Base-by-base conservation (phyloP, 2,888 invertebrate species). In the Leptopilina myrica region DNA sequence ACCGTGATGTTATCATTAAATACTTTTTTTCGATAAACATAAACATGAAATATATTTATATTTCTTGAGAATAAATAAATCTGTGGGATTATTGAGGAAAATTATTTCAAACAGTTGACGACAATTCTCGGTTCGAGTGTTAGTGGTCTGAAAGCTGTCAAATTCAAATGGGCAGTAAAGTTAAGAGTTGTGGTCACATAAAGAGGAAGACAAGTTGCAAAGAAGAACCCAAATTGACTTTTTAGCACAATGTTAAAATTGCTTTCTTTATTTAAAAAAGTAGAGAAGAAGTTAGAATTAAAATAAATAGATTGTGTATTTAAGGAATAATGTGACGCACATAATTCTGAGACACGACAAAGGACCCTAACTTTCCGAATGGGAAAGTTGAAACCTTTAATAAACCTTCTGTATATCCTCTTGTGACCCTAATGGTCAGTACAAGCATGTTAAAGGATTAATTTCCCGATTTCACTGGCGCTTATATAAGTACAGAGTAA, bases 401-500 rank as follows among this genome's bases (percentile, higher is more conserved):
- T 62, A 62, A 8, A 59, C 62, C 6, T 62, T 20, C 62, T 7
- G 8, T 7, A 62, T 62, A 62, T 62, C 62, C 62, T 62, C 62
- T 62, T 62, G 62, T 62, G 14, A 53, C 14, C 40, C 33, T 73
- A 53, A 56, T 56, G 73, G 56, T 73, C 73, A 56, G 56, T 33
- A 40, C 33, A 40, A 40, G 14, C 11, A 14, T 49, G 56, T 56
- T 33, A 56, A 73, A 56, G 73, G 73, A 73, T 73, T 73, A 73
- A 73, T 73, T 73, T 15, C 5, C 56, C 73, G n/a, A n/a, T 56
- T 56, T 73, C 33, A 26, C 33, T 56, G 14, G 56, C 26, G 33
- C 62, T 62, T 15, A 62, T 62, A 62, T 56, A 56, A 73, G 73
- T 73, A n/a, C 33, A 40, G 33, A 73, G 56, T 73, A 56, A 56